Conservation (phyloP, 64 coral and sea anemone species). For the Montipora sp. region DNA sequence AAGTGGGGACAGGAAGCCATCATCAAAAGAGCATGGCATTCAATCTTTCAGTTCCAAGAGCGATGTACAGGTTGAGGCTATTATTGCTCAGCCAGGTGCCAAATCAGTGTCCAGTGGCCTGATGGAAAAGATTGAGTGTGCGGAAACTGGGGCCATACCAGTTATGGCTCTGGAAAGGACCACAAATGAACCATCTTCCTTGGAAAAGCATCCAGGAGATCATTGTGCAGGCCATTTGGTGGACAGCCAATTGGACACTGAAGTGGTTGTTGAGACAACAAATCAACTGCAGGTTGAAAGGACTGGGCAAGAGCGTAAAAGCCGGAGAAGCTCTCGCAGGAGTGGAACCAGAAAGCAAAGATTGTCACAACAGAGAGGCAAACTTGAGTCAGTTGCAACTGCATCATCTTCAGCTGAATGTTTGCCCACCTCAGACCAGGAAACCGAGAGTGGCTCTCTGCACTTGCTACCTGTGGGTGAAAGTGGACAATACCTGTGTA, state of each 20-base stretch:
- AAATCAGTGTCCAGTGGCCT: too few relatives aligned
- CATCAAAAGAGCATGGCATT: too few relatives aligned
- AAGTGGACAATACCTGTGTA: background rate
- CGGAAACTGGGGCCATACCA: too few relatives aligned
- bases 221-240: too few relatives aligned
- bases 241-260: background rate
- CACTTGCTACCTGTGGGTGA: too few relatives aligned
- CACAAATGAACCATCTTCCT: background rate
- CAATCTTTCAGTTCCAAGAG: background rate
- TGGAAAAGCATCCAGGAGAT: too few relatives aligned
- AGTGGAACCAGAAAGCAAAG: background rate
- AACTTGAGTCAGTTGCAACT: background rate
- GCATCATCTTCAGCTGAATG: background rate
- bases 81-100: background rate
- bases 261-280: background rate
- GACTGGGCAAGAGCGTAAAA: background rate
- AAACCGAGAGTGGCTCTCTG: too few relatives aligned
- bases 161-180: too few relatives aligned
- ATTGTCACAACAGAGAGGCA: background rate
- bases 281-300: background rate
- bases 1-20: too few relatives aligned
- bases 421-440: background rate
- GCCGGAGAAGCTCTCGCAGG: background rate
- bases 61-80: background rate
- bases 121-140: too few relatives aligned